phyloP scores from a whole-genome alignment of 2,113 vertebrate species.

The Rhea americana region DNA sequence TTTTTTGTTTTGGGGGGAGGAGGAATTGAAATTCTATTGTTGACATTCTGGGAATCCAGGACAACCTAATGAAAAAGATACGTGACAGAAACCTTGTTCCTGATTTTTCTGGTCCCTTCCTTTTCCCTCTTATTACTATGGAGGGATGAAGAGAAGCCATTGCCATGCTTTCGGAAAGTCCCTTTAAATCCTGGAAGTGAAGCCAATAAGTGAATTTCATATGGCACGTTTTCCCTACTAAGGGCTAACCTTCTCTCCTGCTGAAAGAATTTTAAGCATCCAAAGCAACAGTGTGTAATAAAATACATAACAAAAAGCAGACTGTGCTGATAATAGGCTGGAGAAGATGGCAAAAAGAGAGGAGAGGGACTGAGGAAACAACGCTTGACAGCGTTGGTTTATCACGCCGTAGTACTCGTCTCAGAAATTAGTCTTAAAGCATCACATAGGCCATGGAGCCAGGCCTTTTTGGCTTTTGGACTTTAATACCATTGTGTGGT shows the following conservation, averaged over 20 bases:
- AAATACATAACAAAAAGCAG: not conserved
- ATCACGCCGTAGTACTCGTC: not conserved
- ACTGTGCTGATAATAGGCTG: not conserved
- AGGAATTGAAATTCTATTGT: not conserved
- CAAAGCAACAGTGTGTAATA: not conserved
- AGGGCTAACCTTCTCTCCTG: not conserved
- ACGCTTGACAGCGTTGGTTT: not conserved
- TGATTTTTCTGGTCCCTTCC: not conserved
- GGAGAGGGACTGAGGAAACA: not conserved
- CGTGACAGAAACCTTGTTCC: not conserved
- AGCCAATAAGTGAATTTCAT: not conserved
- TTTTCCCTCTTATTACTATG: not conserved
- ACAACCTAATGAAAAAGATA: not conserved
- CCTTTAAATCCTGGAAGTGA: not conserved
- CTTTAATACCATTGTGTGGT: not conserved
- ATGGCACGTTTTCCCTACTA: not conserved
- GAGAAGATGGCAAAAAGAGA: not conserved
- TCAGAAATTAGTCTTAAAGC: not conserved
- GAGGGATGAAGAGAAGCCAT: not conserved
- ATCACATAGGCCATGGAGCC: not conserved
- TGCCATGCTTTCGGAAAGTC: not conserved
- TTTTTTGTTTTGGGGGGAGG: not conserved
- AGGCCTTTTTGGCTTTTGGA: not conserved
- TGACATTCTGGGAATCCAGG: not conserved
- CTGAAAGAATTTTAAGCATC: not conserved